phyloP scores from a whole-genome alignment of 2,888 invertebrate genomes.

The Epistrophella euchroma region DNA sequence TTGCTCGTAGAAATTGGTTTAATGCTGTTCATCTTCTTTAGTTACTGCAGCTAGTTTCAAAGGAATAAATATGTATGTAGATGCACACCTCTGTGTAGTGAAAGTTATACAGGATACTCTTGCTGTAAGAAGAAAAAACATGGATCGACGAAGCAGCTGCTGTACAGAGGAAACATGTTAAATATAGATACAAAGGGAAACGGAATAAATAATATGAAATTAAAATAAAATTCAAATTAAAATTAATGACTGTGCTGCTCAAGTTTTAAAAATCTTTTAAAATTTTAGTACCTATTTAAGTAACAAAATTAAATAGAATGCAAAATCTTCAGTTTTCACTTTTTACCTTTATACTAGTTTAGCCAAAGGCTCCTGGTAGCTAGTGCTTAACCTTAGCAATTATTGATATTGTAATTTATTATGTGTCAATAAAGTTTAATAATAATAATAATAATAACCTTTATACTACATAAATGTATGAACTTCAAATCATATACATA shows the following conservation, averaged over 20 bases:
- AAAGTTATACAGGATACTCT: conserved; percentile 29
- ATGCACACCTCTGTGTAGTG: background rate
- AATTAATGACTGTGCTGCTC: conserved; percentile 47
- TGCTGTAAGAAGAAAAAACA: background rate
- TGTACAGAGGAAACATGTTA: conserved; percentile 34
- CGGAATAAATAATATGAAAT: conserved; percentile 61
- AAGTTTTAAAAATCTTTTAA: background rate
- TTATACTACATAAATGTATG: too few relatives aligned
- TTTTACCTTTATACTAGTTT: too few relatives aligned
- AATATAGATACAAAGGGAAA: conserved; percentile 8
- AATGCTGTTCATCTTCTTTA: conserved; percentile 1
- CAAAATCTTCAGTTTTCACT: too few relatives aligned
- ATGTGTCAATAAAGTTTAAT: too few relatives aligned
- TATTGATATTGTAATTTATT: too few relatives aligned
- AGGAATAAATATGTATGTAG: conserved; percentile 30
- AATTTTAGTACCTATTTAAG: background rate
- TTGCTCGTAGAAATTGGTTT: background rate
- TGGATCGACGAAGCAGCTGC: background rate
- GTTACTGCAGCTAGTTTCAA: conserved; percentile 27
- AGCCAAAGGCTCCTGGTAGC: too few relatives aligned
- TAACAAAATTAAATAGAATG: background rate
- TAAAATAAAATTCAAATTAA: conserved; percentile 65
- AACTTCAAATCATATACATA: too few relatives aligned
- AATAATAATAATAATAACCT: too few relatives aligned
- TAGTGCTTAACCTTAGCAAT: too few relatives aligned